Percentiles rank a stretch among this genome's conserved stretches.
Conservation (phyloP, 2,888 invertebrate genomes). For the Tanypteryx hageni region DNA sequence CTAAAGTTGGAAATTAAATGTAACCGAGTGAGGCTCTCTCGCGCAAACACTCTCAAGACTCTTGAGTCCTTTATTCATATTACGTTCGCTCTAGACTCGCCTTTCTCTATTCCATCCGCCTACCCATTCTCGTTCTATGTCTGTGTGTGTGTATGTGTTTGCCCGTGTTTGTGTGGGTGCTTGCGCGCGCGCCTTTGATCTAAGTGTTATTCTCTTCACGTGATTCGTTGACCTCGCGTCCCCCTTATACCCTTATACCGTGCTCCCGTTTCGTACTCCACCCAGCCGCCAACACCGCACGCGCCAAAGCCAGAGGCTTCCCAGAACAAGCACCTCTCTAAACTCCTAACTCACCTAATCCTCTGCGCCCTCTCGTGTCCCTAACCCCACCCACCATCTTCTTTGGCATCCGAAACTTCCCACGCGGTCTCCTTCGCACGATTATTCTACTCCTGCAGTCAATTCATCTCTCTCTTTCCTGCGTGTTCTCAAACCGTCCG, state of each 20-base stretch:
- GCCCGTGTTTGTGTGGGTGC: background rate
- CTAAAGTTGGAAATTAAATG: conserved; percentile 15
- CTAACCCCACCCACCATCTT: background rate
- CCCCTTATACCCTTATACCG: background rate
- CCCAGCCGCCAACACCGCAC: background rate
- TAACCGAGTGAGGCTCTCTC: background rate
- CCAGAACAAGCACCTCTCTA: background rate
- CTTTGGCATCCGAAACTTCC: background rate
- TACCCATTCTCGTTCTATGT: too few species aligned
- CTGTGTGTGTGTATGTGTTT: background rate
- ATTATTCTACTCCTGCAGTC: background rate
- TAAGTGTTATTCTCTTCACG: background rate
- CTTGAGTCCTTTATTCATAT: background rate
- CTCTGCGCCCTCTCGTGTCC: background rate
- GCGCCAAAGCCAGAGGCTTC: background rate
- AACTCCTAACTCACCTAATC: conserved; percentile 2
- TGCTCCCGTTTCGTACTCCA: background rate
- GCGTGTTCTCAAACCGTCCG: too few species aligned
- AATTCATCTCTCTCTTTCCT: background rate
- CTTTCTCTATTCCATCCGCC: background rate
- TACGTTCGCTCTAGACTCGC: background rate
- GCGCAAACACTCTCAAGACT: background rate
- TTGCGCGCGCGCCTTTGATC: conserved; percentile 9
- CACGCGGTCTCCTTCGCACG: background rate
- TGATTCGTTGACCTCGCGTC: background rate